Base-by-base conservation (phyloP, 64 coral and sea anemone species). In the Catalaphyllia jardinei region DNA sequence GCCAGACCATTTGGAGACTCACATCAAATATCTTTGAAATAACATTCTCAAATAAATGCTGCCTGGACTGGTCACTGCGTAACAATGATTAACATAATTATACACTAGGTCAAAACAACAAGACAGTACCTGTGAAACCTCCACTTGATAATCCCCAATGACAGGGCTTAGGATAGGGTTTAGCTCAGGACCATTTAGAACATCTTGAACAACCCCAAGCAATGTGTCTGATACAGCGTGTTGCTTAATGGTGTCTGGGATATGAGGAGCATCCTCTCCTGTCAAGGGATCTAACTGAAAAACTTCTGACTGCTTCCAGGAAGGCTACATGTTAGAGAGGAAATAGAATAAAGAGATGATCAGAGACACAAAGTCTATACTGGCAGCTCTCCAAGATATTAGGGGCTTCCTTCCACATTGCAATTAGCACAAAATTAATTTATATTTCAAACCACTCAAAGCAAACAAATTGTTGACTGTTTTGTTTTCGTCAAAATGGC, bases 251-350 rank as follows among this genome's bases (percentile, higher is more conserved):
- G 86, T 93, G 35, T 85, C 78, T 31, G 55, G 72, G 59, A 77
- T 38, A 10, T 89, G 64, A 13, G 78, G 87, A 17, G 79, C 72
- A 83, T 89, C 87, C 2, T 85, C 72, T 28, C 87, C 87, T 38
- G 29, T 83, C 49, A 93, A 28, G 4, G 87, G 87, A 76, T 93
- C 92, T 13, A 93, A 30, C 87, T 93, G 69, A 52, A 93, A 93
- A 61, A 93, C 87, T 83, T 85, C 62, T 71, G 22, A 50, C 15
- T 85, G 81, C 63, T 42, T 85, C 38, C 65, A 25, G 17, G 33
- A 85, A 16, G 24, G 12, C 81, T 85, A 62, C 0, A 10, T 14
- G 20, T 25, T 2, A 31, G 35, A 62, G 55, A 15, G 76, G 14
- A 78, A 54, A 27, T 39, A 38, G 31, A n/a, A 31, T 6, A 46